phyloP scores from a whole-genome alignment of 2,113 vertebrate species.

The Thunnus thynnus region DNA sequence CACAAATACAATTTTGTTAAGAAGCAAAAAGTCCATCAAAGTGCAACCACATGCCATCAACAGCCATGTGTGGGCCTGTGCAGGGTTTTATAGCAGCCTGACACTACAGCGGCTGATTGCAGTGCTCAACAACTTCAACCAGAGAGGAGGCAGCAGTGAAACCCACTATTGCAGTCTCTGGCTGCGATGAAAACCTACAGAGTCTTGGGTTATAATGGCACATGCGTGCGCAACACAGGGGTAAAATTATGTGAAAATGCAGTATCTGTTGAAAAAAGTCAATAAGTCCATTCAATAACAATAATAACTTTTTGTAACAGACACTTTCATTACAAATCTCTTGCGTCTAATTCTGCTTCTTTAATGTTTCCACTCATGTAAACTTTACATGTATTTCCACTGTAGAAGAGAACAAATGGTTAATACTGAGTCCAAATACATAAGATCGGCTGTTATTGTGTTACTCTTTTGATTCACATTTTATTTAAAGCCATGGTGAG shows the following conservation, averaged over 20 bases:
- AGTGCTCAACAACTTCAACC: conserved; percentile 23
- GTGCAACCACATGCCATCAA: conserved; percentile 52
- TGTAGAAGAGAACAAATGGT: conserved; percentile 48
- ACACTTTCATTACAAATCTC: conserved; percentile 45
- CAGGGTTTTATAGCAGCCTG: conserved; percentile 34
- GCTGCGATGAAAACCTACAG: conserved; percentile 28
- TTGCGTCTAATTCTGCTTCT: conserved; percentile 38
- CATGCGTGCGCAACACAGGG: conserved; percentile 50
- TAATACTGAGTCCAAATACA: conserved; percentile 48
- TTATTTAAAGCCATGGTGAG: conserved; percentile 13
- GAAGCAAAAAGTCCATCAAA: conserved; percentile 66
- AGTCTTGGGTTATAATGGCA: conserved; percentile 45
- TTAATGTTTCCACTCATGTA: conserved; percentile 25
- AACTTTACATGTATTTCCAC: conserved; percentile 43
- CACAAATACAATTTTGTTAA: conserved; percentile 74
- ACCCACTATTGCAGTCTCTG: conserved; percentile 22
- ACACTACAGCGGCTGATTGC: conserved; percentile 28
- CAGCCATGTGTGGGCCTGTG: conserved; percentile 45
- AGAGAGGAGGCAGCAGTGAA: conserved; percentile 24
- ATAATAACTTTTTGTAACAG: conserved; percentile 42
- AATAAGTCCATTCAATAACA: conserved; percentile 45
- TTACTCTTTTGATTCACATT: conserved; percentile 43
- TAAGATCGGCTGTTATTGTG: conserved; percentile 13
- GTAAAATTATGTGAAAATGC: conserved; percentile 66
- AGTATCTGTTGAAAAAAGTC: conserved; percentile 62